Conservation (phyloP, 2,797 vertebrate genomes). For the Rachycentron canadum region DNA sequence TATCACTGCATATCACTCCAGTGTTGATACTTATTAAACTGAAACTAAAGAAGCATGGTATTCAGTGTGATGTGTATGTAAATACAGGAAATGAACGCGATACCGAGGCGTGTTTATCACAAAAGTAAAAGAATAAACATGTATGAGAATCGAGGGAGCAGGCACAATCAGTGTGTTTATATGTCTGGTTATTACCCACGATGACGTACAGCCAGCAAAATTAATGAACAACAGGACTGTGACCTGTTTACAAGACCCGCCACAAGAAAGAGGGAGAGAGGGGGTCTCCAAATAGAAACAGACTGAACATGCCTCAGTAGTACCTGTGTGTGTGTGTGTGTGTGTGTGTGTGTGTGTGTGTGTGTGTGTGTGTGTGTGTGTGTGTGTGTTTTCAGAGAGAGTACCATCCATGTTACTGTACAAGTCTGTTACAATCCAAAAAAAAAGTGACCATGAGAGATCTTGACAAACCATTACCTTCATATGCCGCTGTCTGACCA, state of each 20-base stretch:
- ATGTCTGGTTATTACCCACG: conserved; percentile 10
- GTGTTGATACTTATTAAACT: background rate
- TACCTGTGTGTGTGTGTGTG: conserved; percentile 22
- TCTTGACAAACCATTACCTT: conserved; percentile 63
- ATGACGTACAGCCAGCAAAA: conserved; percentile 20
- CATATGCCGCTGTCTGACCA: conserved; percentile 48
- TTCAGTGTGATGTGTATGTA: conserved; percentile 15
- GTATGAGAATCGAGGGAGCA: background rate
- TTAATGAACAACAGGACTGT: conserved; percentile 12
- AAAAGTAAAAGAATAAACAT: conserved; percentile 26
- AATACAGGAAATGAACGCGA: conserved; percentile 14
- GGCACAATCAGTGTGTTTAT: conserved; percentile 49
- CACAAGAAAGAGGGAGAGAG: conserved; percentile 13
- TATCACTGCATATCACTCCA: background rate
- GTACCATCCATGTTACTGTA: conserved; percentile 47
- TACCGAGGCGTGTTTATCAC: conserved; percentile 24
- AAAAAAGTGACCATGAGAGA: conserved; percentile 52
- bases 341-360: conserved; percentile 25
- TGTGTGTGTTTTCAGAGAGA: conserved; percentile 20
- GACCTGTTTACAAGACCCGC: conserved; percentile 22
- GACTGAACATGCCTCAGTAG: conserved; percentile 84
- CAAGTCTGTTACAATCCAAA: conserved; percentile 48
- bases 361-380: conserved; percentile 17
- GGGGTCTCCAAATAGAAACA: conserved; percentile 84
- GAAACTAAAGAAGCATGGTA: conserved; percentile 6